Evolutionary conservation across 2,113 vertebrate species (phyloP).

Genomic region (Indicator maculatus): DNA sequence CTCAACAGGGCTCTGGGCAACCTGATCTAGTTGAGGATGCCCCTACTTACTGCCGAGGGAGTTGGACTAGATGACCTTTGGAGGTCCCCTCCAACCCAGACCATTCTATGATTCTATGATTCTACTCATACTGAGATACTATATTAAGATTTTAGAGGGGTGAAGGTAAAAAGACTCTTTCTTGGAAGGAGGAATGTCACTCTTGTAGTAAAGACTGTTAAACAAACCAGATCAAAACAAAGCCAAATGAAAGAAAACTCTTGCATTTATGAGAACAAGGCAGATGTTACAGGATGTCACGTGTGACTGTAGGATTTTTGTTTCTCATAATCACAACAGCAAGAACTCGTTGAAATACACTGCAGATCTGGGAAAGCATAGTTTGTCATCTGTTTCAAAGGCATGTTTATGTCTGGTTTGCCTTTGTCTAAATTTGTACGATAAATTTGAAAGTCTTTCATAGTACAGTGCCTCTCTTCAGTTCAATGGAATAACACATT

Average conservation of each 20-base stretch:
- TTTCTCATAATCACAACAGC: background rate
- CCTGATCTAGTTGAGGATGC: too few species aligned
- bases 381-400: background rate
- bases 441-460: background rate
- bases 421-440: background rate
- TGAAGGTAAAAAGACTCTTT: background rate
- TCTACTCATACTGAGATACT: background rate
- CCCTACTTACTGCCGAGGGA: too few species aligned
- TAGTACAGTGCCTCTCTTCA: background rate
- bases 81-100: too few species aligned
- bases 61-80: too few species aligned
- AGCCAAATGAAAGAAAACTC: background rate
- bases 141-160: background rate
- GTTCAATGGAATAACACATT: background rate
- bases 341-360: background rate
- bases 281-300: background rate
- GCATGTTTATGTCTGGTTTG: background rate
- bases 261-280: background rate
- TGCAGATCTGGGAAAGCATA: background rate
- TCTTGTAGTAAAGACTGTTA: background rate
- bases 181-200: fast-evolving
- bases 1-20: too few species aligned
- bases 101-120: too few species aligned
- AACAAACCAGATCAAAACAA: background rate
- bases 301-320: background rate